Base-by-base conservation (phyloP, 2,888 invertebrate species). In the Pristionchus maxplancki region DNA sequence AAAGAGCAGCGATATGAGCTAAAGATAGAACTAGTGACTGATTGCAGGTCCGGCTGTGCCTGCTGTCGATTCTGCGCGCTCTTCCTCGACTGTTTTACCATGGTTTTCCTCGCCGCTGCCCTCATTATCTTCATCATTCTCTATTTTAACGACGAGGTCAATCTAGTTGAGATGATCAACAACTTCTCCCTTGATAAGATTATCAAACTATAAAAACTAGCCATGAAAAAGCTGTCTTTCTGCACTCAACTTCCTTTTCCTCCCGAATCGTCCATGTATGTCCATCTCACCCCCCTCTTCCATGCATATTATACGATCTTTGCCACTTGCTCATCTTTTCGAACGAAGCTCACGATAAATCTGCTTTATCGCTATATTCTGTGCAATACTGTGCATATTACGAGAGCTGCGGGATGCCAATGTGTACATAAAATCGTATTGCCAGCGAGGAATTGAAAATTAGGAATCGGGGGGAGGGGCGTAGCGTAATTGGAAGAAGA, bases 31-130 rank as follows among this genome's bases (percentile, higher is more conserved):
- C n/a, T n/a, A n/a, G n/a, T n/a, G n/a, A 13, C 11, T 37, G 40
- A 40, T 44, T 58, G 24, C 87, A 89, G 89, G 88, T 91, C 92
- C 4, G 78, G 78, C n/a, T 89, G 90, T 40, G 86, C 88, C 20
- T 91, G 91, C 48, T 92, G 92, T 83, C 90, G 92, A 0, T 89
- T 89, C 34, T 81, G 89, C 37, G 92, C 92, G 2, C 88, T 92
- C 4, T 78, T 90, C n/a, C 34, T 91, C 15, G 92, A 92, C 78
- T 81, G 90, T 24, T 17, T 81, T 28, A 89, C 90, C 17, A 90
- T 92, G 85, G 82, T 91, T 37, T 31, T 90, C 17, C 90, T 90
- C 40, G 89, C 88, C 0, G 31, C 13, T 5, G 20, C 37, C 1
- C 37, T 83, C 53, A 31, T 87, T 34, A 50, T 89, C 50, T 91